These are phyloP conservation scores for Burhinus bistriatus DNA, from an alignment of 2,113 vertebrate species.

Conservation along the genomic window DNA sequence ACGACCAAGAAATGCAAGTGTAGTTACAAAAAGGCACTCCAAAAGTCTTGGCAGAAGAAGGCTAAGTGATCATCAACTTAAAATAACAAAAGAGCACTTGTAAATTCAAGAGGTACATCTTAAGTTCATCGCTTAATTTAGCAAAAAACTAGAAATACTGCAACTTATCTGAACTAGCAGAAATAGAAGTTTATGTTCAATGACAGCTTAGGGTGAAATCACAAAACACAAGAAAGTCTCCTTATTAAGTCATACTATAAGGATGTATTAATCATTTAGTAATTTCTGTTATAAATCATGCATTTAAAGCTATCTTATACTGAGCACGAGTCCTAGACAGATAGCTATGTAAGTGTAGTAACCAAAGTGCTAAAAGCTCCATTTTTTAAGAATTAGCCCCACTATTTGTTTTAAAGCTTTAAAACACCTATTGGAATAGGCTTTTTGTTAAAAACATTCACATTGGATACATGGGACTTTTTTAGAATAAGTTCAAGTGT, in stretches of 20 bases:
- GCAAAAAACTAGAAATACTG: not conserved
- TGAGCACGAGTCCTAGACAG: not conserved
- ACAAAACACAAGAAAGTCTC: not conserved
- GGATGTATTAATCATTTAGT: not conserved
- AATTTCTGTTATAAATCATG: not conserved
- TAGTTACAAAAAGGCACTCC: not conserved
- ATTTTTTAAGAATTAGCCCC: not conserved
- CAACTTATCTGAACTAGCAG: not conserved
- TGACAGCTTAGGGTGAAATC: not conserved
- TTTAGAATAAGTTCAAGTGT: not conserved
- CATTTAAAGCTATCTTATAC: not conserved
- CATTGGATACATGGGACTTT: not conserved
- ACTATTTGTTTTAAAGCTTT: too few relatives aligned
- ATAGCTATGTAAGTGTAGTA: not conserved
- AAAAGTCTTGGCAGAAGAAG: not conserved
- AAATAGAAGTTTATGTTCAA: not conserved
- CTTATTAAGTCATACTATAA: not conserved
- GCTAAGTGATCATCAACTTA: not conserved
- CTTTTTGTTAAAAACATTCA: too few relatives aligned
- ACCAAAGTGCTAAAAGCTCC: not conserved
- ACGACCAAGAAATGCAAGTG: not conserved
- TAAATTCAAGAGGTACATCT: not conserved
- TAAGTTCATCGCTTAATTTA: not conserved
- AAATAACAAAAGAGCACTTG: not conserved
- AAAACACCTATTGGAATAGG: too few relatives aligned